Evolutionary conservation across 2,113 vertebrate species (phyloP).

Genomic region (Gambusia holbrooki): DNA sequence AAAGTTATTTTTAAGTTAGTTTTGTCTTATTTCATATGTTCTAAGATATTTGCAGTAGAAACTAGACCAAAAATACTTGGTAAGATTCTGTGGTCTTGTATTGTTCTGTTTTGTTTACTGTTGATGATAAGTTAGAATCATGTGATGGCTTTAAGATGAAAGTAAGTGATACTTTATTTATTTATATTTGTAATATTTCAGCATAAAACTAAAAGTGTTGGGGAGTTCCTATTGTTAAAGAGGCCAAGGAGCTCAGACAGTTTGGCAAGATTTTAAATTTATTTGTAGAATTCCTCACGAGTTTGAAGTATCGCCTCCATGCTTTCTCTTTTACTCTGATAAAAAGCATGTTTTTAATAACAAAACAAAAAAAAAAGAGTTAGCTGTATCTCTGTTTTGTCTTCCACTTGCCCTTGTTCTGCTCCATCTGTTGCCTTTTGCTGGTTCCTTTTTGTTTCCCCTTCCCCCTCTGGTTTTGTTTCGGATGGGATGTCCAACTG

Average conservation of each 20-base stretch:
- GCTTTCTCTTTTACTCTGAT: constrained; percentile 25
- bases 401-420: constrained; percentile 35
- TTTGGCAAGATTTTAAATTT: not conserved
- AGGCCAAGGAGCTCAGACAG: not conserved
- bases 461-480: constrained; percentile 15
- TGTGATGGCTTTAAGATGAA: not conserved
- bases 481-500: constrained; percentile 65
- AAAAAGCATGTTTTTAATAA: constrained; percentile 41
- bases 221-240: not conserved
- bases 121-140: not conserved
- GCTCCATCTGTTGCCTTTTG: constrained; percentile 62
- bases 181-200: not conserved
- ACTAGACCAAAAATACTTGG: too few species aligned
- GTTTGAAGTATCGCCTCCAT: not conserved
- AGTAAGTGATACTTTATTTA: not conserved
- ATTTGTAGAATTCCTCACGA: not conserved
- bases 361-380: constrained; percentile 31
- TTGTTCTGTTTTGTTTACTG: constrained; percentile 3
- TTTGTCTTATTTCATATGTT: too few species aligned
- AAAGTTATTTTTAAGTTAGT: too few species aligned
- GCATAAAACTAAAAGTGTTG: not conserved
- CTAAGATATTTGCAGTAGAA: too few species aligned
- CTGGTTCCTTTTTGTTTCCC: constrained; percentile 22
- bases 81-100: not conserved
- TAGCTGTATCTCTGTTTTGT: constrained; percentile 56